These are phyloP conservation scores for Capreolus pygargus DNA, from an alignment of 2,113 vertebrate genomes.

Conservation along the genomic window DNA sequence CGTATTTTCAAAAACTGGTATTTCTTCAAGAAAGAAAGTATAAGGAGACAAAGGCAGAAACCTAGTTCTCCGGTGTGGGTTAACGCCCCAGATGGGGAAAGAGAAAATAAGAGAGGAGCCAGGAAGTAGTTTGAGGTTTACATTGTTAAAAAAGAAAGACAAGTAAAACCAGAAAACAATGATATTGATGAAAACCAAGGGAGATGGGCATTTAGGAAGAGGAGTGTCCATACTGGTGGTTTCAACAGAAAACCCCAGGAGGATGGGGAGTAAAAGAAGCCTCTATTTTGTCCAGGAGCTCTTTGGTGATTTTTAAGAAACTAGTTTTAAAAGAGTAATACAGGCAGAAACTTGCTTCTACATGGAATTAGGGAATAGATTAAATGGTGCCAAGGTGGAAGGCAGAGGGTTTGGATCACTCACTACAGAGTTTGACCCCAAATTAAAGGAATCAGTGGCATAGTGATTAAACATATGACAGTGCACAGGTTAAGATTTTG, in stretches of 20 bases:
- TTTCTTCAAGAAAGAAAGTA: not conserved
- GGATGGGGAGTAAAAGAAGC: not conserved
- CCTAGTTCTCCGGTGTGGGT: not conserved
- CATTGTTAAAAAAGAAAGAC: not conserved
- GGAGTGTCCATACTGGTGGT: not conserved
- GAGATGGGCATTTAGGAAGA: not conserved
- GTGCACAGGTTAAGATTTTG: not conserved
- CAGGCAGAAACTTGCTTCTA: not conserved
- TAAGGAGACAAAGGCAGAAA: not conserved
- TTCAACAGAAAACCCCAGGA: not conserved
- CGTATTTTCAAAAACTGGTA: not conserved
- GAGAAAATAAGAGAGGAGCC: not conserved
- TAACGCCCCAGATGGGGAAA: not conserved
- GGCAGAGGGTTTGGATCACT: not conserved
- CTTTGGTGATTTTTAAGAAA: not conserved
- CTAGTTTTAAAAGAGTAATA: not conserved
- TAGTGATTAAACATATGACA: not conserved
- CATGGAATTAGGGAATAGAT: not conserved
- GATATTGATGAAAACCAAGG: not conserved
- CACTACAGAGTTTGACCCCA: not conserved
- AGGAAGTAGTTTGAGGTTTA: not conserved
- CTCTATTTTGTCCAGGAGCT: not conserved
- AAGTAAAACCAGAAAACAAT: not conserved
- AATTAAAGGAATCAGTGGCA: not conserved
- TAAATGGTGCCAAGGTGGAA: not conserved